Evolutionary conservation across 2,797 vertebrate genomes (phyloP), one percentile per base, ranked within the genome.

Genomic region (Siniperca scherzeri): DNA sequence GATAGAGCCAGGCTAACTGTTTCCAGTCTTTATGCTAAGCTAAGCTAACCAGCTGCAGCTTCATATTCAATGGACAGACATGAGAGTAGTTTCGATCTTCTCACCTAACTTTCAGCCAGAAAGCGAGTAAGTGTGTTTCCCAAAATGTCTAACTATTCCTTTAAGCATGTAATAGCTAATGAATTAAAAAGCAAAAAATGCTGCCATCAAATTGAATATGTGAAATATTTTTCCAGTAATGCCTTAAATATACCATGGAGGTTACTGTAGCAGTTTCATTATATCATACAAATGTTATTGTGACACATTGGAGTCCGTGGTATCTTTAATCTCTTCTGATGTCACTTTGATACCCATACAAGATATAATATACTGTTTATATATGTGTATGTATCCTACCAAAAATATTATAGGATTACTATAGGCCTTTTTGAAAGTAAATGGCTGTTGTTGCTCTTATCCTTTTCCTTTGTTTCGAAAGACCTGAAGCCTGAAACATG

Each of bases 401-500:
- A 9, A 38, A 78, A 52, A 48, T 66, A 50, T 62, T 44, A 77
- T 42, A 57, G 89, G 89, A 92, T 90, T 90, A 84, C 78, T 48
- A 5, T 25, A 9, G 80, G 67, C 50, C 44, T 65, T 67, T 84
- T 70, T 67, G 3, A 68, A 70, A 86, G 81, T 84, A 68, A 88
- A 82, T 62, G 55, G 69, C 82, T 74, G 80, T 21, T 78, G 75
- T 70, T 46, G 36, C 67, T 87, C 75, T 91, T 69, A 89, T 90
- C 78, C 77, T 30, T 27, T 13, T 5, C 55, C 22, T 85, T 82
- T 88, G 76, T 91, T 83, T 79, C 5, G 8, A 79, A 91, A 92
- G 88, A 91, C 88, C 91, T 87, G 62, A 12, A 90, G 88, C 89
- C 83, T 87, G 71, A 88, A 91, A 91, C 86, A 90, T 72, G 77